Evolutionary conservation across 2,797 vertebrate species (phyloP), one percentile per base, ranked within the genome.

Genomic region (Typhlichthys eigenmanni): DNA sequence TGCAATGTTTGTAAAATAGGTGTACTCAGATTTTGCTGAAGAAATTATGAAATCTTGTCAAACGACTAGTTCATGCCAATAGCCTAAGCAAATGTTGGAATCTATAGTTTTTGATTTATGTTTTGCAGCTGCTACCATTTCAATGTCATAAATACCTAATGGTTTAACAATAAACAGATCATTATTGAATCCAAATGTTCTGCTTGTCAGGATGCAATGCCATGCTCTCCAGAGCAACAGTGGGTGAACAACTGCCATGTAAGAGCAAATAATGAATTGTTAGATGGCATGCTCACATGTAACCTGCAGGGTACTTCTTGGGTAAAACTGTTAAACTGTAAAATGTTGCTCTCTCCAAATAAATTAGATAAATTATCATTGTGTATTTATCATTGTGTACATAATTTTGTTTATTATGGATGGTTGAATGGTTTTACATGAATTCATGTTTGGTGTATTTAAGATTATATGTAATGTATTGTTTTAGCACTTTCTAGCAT

Each of bases 131-230:
- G 86, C 73, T 80, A 66, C 53, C 66, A 78, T 78, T 79, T 80
- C 56, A 68, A 55, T 61, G 72, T 47, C 76, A 74, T 72, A 72
- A 78, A 78, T 69, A 75, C 73, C 74, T 67, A 55, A 50, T 57
- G 66, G 72, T 78, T 87, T 73, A 69, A 75, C 75, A 75, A 79
- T 83, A 76, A 87, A 87, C 71, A 79, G 68, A 68, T 81, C 76
- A 81, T 82, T 85, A 82, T 86, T 75, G 60, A 81, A 80, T 78
- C 68, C 65, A 71, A 68, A 79, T 87, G 82, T 85, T 86, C 76
- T 80, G 82, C 70, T 55, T 85, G 81, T 77, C 74, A 75, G 49
- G 69, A 79, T 64, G 74, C 62, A 72, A 75, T 76, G 72, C 70
- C 73, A 80, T 38, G 65, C 69, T 48, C 50, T 56, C 47, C 13